Evolutionary conservation across 2,888 invertebrate species (phyloP), one percentile per base, ranked within the genome.

Genomic region (Listrodromus nycthemerus): DNA sequence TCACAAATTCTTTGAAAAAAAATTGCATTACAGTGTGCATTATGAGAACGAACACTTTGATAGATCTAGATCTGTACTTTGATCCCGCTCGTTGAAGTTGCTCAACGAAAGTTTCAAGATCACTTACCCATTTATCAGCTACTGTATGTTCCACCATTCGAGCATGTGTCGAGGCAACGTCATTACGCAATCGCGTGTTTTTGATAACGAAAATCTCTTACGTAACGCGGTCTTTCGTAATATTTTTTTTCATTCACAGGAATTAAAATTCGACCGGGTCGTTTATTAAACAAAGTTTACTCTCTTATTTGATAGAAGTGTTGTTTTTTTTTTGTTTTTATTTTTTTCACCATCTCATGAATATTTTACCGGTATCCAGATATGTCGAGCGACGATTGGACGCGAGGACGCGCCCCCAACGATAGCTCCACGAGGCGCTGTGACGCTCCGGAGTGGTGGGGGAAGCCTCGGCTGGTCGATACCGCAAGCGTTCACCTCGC

Each of bases 401-500:
- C 45, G 27, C 19, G 10, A n/a, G 45, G 61, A 4, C 45, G 58
- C 41, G 58, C 61, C 71, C 45, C 71, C 45, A 41, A 5, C 16
- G 75, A 61, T 16, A 27, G 48, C n/a, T 41, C 74, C 55, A 50
- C 24, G 71, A 45, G 52, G 37, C 27, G 58, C 27, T 6, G 58
- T 16, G 27, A 27, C 55, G 10, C 55, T 19, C 27, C 4, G 63
- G 19, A 13, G 33, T 61, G 24, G 41, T 41, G 41, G 41, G 74
- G 67, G 74, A 21, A 10, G 8, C 45, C 71, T 30, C 74, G 48
- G 48, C 76, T 76, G 82, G 82, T 84, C 82, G 74, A 84, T 82
- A 84, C 79, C 41, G 80, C 82, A 82, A 85, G 13, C 84, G 80
- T 85, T 80, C 76, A 80, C 82, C 82, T 79, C 82, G 65, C 13